Percentiles rank a stretch among this genome's conserved stretches.
These are phyloP conservation scores for Wiebesia pumilae DNA, from an alignment of 1,140 invertebrate genomes.

Conservation along the genomic window DNA sequence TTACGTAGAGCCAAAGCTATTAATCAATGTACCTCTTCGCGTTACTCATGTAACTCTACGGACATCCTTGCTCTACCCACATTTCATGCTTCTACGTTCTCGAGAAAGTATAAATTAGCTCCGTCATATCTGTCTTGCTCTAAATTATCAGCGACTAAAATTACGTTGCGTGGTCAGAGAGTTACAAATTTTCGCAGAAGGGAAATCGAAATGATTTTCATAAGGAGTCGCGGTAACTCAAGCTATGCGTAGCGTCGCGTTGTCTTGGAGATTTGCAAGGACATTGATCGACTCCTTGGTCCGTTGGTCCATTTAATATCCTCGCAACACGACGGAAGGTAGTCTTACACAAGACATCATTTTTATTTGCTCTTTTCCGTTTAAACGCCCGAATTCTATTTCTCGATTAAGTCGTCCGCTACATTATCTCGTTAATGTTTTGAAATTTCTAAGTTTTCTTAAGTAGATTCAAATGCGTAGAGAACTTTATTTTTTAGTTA, in stretches of 20 bases:
- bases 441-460: neutral
- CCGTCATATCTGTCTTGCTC: neutral
- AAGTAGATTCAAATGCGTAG: neutral
- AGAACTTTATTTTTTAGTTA: neutral
- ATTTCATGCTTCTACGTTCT: neutral
- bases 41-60: neutral
- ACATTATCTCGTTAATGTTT: neutral
- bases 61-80: neutral
- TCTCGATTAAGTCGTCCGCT: neutral
- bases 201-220: neutral
- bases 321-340: neutral
- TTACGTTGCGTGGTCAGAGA: neutral
- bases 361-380: neutral
- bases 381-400: neutral
- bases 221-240: neutral
- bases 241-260: neutral
- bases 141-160: neutral
- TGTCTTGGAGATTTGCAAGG: slow-evolving; percentile 23
- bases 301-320: neutral
- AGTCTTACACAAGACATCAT: neutral
- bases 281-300: neutral
- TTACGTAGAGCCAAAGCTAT: neutral
- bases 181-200: neutral
- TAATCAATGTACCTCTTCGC: neutral
- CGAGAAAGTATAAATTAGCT: neutral